These are phyloP conservation scores for Cheumatopsyche charites DNA, from an alignment of 1,140 invertebrate species.

Conservation along the genomic window DNA sequence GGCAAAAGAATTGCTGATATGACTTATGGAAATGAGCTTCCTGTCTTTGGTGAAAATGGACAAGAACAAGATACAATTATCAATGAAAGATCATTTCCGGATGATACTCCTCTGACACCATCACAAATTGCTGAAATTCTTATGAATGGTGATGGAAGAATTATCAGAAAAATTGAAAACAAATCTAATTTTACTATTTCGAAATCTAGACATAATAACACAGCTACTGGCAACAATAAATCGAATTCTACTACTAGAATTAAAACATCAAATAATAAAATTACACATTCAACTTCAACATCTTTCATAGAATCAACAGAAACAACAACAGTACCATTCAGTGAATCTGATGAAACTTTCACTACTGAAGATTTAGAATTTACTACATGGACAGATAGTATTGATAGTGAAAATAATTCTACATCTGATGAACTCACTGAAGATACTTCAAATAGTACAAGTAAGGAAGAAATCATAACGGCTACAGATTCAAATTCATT, in stretches of 20 bases:
- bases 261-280: not conserved
- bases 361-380: slow-evolving; percentile 17
- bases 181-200: not conserved
- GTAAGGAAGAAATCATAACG: not conserved
- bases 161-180: slow-evolving; percentile 42
- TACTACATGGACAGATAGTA: slow-evolving; percentile 12
- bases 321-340: too few species aligned
- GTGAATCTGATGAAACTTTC: not conserved
- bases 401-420: not conserved
- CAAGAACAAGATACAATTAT: slow-evolving; percentile 40
- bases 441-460: not conserved
- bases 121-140: slow-evolving; percentile 45
- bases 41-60: slow-evolving; percentile 13
- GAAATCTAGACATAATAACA: not conserved
- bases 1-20: slow-evolving; percentile 34
- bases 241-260: not conserved
- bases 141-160: slow-evolving; percentile 41
- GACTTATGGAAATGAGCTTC: slow-evolving; percentile 29
- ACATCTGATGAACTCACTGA: not conserved
- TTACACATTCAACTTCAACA: not conserved
- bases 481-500: not conserved
- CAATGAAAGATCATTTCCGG: slow-evolving; percentile 46
- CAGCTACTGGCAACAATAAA: not conserved
- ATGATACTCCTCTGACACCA: slow-evolving; percentile 42
- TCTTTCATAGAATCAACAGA: not conserved